Percentiles rank a stretch among this genome's conserved stretches.
Conservation (phyloP, 2,113 vertebrate species). For the Sakesphorus luctuosus region DNA sequence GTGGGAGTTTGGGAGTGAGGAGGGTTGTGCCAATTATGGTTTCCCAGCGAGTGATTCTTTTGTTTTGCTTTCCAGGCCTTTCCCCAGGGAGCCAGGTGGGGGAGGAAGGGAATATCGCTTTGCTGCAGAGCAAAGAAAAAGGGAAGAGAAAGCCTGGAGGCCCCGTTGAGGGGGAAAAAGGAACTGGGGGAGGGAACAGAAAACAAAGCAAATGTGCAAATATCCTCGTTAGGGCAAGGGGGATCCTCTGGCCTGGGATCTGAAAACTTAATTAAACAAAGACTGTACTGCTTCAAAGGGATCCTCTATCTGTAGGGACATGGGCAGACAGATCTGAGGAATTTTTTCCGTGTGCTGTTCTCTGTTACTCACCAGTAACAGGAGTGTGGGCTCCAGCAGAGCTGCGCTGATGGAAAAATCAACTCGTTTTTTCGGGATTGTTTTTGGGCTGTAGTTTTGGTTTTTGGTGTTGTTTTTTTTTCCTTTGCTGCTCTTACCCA, state of each 20-base stretch:
- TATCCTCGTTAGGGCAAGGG: neutral
- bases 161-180: constrained; percentile 23
- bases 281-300: neutral
- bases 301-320: neutral
- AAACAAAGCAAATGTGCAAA: constrained; percentile 12
- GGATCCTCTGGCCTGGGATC: neutral
- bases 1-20: neutral
- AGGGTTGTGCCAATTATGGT: neutral
- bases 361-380: neutral
- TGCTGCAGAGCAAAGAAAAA: neutral
- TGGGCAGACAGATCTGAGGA: neutral
- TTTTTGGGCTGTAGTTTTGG: neutral
- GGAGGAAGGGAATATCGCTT: constrained; percentile 37
- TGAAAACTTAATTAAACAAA: constrained; percentile 9
- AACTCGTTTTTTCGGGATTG: neutral
- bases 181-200: neutral
- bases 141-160: constrained; percentile 45
- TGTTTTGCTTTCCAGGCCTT: constrained; percentile 40
- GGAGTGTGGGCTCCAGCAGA: neutral
- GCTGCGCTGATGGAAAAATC: neutral
- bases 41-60: constrained; percentile 34
- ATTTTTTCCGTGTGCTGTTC: neutral
- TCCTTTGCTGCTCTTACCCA: neutral
- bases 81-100: constrained; percentile 52
- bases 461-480: neutral